Percentiles rank a stretch among this genome's conserved stretches.
Evolutionary conservation across 2,797 vertebrate genomes (phyloP).

Genomic region (Lacerta agilis): DNA sequence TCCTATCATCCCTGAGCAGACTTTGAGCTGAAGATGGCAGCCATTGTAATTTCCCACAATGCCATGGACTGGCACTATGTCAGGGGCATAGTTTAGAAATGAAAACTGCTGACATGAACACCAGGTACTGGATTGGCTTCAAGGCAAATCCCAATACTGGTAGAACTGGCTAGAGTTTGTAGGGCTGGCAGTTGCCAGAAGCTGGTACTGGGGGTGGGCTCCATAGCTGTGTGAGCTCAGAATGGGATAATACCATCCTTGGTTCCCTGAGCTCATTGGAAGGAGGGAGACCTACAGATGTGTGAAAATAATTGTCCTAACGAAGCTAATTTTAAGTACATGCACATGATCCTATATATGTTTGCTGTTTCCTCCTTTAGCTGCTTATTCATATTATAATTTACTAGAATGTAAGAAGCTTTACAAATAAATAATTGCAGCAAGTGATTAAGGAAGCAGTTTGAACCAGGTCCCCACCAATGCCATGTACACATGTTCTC

Average conservation of each 20-base stretch:
- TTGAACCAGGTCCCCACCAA: slow-evolving; percentile 50
- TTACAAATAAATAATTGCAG: slow-evolving; percentile 72
- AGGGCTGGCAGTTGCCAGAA: too few relatives aligned
- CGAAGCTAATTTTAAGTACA: not conserved
- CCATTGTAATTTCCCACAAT: not conserved
- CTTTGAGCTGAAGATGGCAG: too few relatives aligned
- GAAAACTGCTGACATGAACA: not conserved
- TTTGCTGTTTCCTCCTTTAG: slow-evolving; percentile 41
- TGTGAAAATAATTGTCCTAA: not conserved
- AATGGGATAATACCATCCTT: not conserved
- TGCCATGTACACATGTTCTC: not conserved
- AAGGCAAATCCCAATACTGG: not conserved
- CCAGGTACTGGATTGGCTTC: not conserved
- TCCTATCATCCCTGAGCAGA: not conserved
- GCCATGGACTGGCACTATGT: not conserved
- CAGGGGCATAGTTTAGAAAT: not conserved
- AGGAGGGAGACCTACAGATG: not conserved
- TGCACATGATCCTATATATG: not conserved
- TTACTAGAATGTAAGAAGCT: slow-evolving; percentile 66
- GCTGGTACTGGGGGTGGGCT: too few relatives aligned
- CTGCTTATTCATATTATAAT: slow-evolving; percentile 64
- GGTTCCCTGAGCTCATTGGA: not conserved
- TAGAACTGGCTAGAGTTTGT: too few relatives aligned
- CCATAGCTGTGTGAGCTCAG: not conserved
- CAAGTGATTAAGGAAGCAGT: slow-evolving; percentile 75